phyloP scores from a whole-genome alignment of 2,113 vertebrate species.

The Phrynosoma blainvillii region DNA sequence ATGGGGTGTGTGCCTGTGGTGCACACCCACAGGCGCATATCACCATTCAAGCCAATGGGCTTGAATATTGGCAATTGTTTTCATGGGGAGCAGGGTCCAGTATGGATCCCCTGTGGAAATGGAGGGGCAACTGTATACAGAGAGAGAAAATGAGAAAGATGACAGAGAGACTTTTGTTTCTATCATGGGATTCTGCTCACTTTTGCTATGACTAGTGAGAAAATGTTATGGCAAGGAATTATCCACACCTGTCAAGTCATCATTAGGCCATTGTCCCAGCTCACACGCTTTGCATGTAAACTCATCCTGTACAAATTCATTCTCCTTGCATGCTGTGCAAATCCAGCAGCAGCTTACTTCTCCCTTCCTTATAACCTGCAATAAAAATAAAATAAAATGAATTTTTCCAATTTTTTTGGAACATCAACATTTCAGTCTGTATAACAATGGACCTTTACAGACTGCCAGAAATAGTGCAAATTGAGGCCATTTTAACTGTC shows the following conservation, averaged over 20 bases:
- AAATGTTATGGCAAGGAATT: background rate
- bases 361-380: conserved; percentile 96
- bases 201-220: background rate
- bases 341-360: conserved; percentile 99
- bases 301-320: conserved; percentile 95
- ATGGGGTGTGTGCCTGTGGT: too few species aligned
- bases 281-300: conserved; percentile 98
- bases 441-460: too few species aligned
- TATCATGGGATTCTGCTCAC: background rate
- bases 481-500: too few species aligned
- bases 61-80: too few species aligned
- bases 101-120: background rate
- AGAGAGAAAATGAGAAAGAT: too few species aligned
- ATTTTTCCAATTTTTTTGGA: background rate
- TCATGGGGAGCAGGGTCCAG: too few species aligned
- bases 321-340: conserved; percentile 97
- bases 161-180: too few species aligned
- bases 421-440: background rate
- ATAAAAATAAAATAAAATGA: conserved; percentile 11
- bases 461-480: too few species aligned
- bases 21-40: too few species aligned
- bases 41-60: too few species aligned
- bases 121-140: background rate
- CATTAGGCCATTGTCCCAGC: conserved; percentile 95
- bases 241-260: conserved; percentile 87